Evolutionary conservation across 2,888 invertebrate species (phyloP), one percentile per base, ranked within the genome.

Genomic region (Tenodera sinensis): DNA sequence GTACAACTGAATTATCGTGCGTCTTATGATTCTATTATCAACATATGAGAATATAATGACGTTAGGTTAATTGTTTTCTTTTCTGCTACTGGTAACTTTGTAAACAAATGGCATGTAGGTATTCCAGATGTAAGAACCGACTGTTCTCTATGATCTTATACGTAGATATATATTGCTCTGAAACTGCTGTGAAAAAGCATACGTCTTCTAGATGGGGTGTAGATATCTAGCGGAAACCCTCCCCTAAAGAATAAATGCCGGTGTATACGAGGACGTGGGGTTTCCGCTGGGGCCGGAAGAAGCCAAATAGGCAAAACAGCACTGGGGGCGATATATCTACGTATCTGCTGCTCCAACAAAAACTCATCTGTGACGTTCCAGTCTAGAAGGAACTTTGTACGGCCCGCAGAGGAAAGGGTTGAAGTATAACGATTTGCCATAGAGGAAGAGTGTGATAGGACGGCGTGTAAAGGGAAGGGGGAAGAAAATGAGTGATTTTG

Each of bases 351-450:
- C 34, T 42, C 27, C 83, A 87, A 87, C 87, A 87, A 87, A 87
- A 87, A 87, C 87, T 87, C 87, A 87, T 82, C 87, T 87, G 87
- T 87, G 87, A 87, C 87, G 87, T 27, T 34, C 82, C 34, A 87
- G 82, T 83, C 87, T 83, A 30, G 87, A 71, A 87, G 87, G 87
- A 87, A 87, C 87, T 87, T 87, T 87, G 87, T 87, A 82, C 87
- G 81, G 87, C 82, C 87, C 34, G 34, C 90, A 89, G 89, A 89
- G 89, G 91, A 91, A 89, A 84, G 92, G 92, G 92, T 92, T 92
- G 92, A 93, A 93, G 93, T 92, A 92, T 92, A 92, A 92, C 84
- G 89, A 87, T 88, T 89, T 88, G 88, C 54, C 88, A 81, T 92
- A 92, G 93, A 92, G 92, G 92, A 92, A 92, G 92, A 91, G 92